Evolutionary conservation across 2,113 vertebrate genomes (phyloP).

Genomic region (Platichthys flesus): DNA sequence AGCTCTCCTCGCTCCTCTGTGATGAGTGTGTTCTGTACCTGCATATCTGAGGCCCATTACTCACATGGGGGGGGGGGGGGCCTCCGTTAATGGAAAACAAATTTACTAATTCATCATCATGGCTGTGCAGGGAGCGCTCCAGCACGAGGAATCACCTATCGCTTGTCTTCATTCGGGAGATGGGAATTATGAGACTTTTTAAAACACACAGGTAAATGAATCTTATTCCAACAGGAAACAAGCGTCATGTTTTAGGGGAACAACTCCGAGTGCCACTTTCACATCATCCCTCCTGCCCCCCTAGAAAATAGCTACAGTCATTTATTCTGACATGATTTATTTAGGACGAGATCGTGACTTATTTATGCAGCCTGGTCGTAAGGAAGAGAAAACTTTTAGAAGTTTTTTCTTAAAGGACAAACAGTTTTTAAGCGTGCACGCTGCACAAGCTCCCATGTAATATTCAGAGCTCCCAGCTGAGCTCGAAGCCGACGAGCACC

Average conservation of each 20-base stretch:
- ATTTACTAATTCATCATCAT: background rate
- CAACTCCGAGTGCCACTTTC: background rate
- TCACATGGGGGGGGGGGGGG: background rate
- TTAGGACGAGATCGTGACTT: constrained; percentile 35
- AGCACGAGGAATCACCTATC: background rate
- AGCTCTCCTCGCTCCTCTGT: constrained; percentile 36
- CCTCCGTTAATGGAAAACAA: background rate
- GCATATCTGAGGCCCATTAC: background rate
- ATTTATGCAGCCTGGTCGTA: constrained; percentile 40
- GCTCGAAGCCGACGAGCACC: constrained; percentile 20
- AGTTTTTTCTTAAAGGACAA: constrained; percentile 43
- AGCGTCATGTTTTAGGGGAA: background rate
- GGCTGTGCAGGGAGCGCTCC: background rate
- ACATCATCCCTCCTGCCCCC: constrained; percentile 8
- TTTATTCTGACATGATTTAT: constrained; percentile 47
- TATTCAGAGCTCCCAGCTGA: constrained; percentile 60
- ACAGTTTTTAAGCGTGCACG: constrained; percentile 24
- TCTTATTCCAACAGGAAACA: background rate
- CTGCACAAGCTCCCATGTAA: constrained; percentile 48
- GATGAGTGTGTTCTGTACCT: constrained; percentile 10
- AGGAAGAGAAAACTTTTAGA: background rate
- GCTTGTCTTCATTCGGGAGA: background rate
- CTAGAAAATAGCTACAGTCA: constrained; percentile 38
- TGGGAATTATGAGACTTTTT: background rate
- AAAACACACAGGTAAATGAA: background rate